Evolutionary conservation across 2,113 vertebrate genomes (phyloP).

Genomic region (Gnathochromis pfefferi): DNA sequence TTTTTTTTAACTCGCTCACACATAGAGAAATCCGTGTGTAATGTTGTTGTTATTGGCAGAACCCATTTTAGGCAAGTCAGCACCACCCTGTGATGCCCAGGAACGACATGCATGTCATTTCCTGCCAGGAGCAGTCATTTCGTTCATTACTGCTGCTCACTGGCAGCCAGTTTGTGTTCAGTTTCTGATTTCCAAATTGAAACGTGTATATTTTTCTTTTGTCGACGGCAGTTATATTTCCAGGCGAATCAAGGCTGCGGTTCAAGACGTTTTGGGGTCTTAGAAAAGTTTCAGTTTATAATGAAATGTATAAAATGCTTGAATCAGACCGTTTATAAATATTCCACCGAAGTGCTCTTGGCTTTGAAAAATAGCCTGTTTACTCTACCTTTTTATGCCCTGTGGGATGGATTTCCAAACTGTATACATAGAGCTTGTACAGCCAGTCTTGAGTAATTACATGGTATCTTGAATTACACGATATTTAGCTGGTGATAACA

Average conservation of each 20-base stretch:
- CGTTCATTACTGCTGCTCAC: conserved; percentile 54
- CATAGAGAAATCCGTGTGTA: conserved; percentile 54
- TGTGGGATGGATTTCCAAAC: conserved; percentile 55
- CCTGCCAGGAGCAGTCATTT: conserved; percentile 56
- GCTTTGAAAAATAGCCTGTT: conserved; percentile 66
- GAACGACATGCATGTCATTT: conserved; percentile 66
- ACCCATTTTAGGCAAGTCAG: conserved; percentile 53
- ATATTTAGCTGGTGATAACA: conserved; percentile 62
- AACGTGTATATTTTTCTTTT: conserved; percentile 67
- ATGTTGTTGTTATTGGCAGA: conserved; percentile 64
- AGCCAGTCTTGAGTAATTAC: conserved; percentile 63
- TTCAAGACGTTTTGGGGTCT: conserved; percentile 20
- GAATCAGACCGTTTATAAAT: conserved; percentile 59
- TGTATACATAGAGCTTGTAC: conserved; percentile 53
- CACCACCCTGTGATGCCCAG: conserved; percentile 48
- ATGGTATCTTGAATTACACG: conserved; percentile 62
- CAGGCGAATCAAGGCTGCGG: conserved; percentile 53
- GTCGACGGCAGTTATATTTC: conserved; percentile 58
- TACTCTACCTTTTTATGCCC: conserved; percentile 41
- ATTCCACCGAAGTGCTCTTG: conserved; percentile 33
- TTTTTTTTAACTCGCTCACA: conserved; percentile 40
- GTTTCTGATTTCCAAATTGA: conserved; percentile 58
- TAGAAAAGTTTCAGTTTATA: conserved; percentile 37
- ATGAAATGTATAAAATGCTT: conserved; percentile 42
- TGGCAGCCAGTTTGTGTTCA: conserved; percentile 52